A percentile compares a stretch with the other conserved stretches of the same genome.
phyloP scores from a whole-genome alignment of 2,888 invertebrate species.

The Metalampra italica region DNA sequence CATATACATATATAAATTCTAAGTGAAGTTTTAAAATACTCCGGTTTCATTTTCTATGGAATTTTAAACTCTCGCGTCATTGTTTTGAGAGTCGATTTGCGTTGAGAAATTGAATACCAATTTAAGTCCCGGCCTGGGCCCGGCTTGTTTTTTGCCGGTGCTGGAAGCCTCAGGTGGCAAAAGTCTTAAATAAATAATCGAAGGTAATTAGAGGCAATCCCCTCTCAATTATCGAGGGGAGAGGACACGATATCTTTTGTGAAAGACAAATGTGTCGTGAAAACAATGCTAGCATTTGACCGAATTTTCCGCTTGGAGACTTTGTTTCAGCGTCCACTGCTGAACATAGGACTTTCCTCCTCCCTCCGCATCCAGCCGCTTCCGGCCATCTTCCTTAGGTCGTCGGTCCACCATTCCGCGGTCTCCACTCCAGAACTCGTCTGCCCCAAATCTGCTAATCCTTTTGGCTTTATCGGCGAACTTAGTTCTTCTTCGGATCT shows the following conservation, averaged over 20 bases:
- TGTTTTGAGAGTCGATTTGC: neutral
- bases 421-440: too few species aligned
- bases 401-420: too few species aligned
- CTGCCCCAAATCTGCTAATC: too few species aligned
- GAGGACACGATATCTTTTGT: conserved; percentile 30
- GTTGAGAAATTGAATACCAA: neutral
- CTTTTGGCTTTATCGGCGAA: too few species aligned
- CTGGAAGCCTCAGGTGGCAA: conserved; percentile 60
- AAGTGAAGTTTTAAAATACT: too few species aligned
- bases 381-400: too few species aligned
- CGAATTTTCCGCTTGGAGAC: too few species aligned
- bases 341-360: too few species aligned
- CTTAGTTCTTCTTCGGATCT: too few species aligned
- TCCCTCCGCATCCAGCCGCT: too few species aligned
- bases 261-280: conserved; percentile 29
- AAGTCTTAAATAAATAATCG: conserved; percentile 65
- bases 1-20: too few species aligned
- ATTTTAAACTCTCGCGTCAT: neutral
- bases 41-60: neutral
- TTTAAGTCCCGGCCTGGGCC: neutral
- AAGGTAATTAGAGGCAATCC: conserved; percentile 54
- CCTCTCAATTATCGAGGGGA: conserved; percentile 58
- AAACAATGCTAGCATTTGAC: neutral
- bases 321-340: too few species aligned
- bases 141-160: neutral